Evolutionary conservation across 2,797 vertebrate genomes (phyloP), one percentile per base, ranked within the genome.

Genomic region (Alca torda): DNA sequence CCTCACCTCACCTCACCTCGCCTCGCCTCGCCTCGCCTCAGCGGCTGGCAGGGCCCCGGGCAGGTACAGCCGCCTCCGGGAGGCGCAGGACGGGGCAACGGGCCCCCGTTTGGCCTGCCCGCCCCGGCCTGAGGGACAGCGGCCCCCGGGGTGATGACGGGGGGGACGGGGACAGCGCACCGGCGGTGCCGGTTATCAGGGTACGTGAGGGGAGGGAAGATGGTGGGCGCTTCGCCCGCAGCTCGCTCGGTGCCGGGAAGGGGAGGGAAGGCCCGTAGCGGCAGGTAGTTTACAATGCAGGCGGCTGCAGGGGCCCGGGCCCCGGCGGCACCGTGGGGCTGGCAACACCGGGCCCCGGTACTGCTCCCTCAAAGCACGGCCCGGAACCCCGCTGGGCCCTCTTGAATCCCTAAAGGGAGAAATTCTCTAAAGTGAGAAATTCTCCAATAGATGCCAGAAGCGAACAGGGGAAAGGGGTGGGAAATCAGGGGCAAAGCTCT

Each of bases 401-500:
- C 24, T 17, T 24, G 8, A 21, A 30, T 13, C 23, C 6, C 16
- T 20, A 14, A 13, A 31, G 28, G 9, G 35, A 53, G 28, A 30
- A 15, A 20, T 20, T 13, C 30, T 7, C 13, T 8, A 7, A 17
- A 35, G 15, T 9, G 25, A 31, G 20, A 64, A 31, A 31, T 64
- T 15, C 41, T 15, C 13, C 30, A 1, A 5, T 2, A 12, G 70
- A 5, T 46, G 69, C 19, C 60, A 37, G 50, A n/a, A 64, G 45
- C 0, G 54, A 46, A 12, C 0, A 8, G 4, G 33, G 48, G 35
- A 23, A 28, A 13, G 48, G 26, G 48, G 19, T 3, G 37, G 23
- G 20, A n/a, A 45, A 9, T 0, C 4, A 5, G 37, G 30, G n/a
- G 16, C 20, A 21, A 39, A 35, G 30, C 10, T 6, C 43, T 7